Conservation (phyloP, 2,888 invertebrate species). For the Caenorhabditis sulstoni region DNA sequence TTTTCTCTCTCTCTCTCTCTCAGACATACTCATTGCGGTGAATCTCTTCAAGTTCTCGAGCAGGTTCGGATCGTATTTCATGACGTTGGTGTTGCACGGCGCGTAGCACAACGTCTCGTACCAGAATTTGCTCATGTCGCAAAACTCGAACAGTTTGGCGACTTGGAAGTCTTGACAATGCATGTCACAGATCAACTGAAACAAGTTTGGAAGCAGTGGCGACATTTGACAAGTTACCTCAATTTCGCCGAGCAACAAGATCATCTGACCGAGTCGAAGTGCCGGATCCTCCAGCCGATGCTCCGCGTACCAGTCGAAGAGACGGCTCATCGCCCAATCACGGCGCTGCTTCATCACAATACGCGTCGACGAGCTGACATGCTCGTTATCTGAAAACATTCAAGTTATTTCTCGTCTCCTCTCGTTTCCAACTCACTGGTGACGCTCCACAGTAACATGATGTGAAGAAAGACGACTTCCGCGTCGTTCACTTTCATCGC, state of each 20-base stretch:
- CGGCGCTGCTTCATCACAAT: slow-evolving; percentile 64
- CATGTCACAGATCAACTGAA: slow-evolving; percentile 71
- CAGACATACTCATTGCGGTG: slow-evolving; percentile 50
- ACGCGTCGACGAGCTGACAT: slow-evolving; percentile 66
- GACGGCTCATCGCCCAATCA: slow-evolving; percentile 72
- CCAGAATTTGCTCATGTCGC: slow-evolving; percentile 75
- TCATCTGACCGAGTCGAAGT: slow-evolving; percentile 74
- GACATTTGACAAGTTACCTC: slow-evolving; percentile 67
- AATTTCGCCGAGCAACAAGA: slow-evolving; percentile 73
- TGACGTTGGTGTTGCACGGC: slow-evolving; percentile 59
- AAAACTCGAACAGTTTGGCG: slow-evolving; percentile 79
- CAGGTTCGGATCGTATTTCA: slow-evolving; percentile 59
- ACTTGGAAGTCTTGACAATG: slow-evolving; percentile 78
- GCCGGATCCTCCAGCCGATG: slow-evolving; percentile 63
- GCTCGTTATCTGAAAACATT: slow-evolving; percentile 67
- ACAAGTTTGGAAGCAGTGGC: too few relatives aligned
- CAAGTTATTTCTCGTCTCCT: neutral
- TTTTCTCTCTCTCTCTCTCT: too few relatives aligned
- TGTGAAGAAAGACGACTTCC: slow-evolving; percentile 76
- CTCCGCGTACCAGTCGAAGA: slow-evolving; percentile 69
- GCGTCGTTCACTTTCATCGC: slow-evolving; percentile 74
- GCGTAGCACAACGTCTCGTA: slow-evolving; percentile 65
- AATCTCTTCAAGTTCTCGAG: slow-evolving; percentile 59
- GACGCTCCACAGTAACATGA: slow-evolving; percentile 74
- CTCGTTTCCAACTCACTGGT: slow-evolving; percentile 51